Evolutionary conservation across 35 echinoderm and acorn worm species (phyloP).

Genomic region (Eucidaris tribuloides): DNA sequence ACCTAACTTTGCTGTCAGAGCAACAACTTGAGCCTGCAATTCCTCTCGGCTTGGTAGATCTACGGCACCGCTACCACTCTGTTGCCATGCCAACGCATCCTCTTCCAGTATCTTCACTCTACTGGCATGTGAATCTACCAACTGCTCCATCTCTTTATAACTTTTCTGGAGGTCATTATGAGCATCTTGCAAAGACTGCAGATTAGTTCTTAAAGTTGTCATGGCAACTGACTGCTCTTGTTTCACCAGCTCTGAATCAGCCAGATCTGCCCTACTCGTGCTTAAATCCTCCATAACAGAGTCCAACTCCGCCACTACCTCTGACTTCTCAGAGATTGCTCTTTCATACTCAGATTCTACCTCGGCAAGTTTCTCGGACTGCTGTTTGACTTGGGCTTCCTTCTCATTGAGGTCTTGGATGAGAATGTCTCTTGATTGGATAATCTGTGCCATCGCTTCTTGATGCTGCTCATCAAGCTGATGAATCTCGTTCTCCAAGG

Average conservation of each 20-base stretch:
- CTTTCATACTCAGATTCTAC: neutral
- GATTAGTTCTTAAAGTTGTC: slow-evolving; percentile 14
- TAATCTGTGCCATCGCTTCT: slow-evolving; percentile 4
- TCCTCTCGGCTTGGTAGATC: neutral
- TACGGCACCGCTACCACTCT: neutral
- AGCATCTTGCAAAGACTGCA: slow-evolving; percentile 3
- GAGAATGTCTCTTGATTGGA: slow-evolving; percentile 18
- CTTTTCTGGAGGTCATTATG: neutral
- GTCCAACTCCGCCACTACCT: neutral
- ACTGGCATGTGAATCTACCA: neutral
- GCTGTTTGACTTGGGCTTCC: neutral
- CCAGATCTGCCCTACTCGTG: neutral
- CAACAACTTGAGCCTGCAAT: neutral
- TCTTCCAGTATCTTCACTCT: too few species aligned
- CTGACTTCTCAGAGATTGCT: neutral
- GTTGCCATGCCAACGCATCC: neutral
- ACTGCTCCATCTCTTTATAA: neutral
- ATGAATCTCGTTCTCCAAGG: neutral
- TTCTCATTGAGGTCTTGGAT: slow-evolving; percentile 15
- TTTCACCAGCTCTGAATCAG: slow-evolving; percentile 10
- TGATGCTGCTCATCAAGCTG: slow-evolving; percentile 5
- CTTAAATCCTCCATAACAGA: slow-evolving; percentile 3
- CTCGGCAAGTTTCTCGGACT: neutral
- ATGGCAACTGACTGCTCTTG: slow-evolving; percentile 11
- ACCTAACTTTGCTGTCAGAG: neutral